A percentile compares a stretch with the other conserved stretches of the same genome.
These are phyloP conservation scores for Picathartes gymnocephalus DNA, from an alignment of 2,113 vertebrate species.

Conservation along the genomic window DNA sequence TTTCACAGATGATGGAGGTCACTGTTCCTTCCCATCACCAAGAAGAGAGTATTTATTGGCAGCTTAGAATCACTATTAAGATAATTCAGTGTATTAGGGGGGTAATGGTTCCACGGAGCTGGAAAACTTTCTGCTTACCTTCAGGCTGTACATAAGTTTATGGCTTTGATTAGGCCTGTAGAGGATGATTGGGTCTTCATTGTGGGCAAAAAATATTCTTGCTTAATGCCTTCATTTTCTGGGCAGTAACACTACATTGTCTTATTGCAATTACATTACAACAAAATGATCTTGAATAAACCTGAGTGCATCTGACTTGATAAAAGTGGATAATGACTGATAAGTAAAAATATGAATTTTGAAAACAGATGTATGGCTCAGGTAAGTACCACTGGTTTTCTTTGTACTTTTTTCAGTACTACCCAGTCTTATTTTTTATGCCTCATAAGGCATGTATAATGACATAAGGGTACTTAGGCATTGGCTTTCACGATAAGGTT, in stretches of 20 bases:
- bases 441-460: neutral
- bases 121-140: neutral
- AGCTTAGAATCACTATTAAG: neutral
- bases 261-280: neutral
- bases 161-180: neutral
- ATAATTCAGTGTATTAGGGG: neutral
- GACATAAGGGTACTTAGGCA: neutral
- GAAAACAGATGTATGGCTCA: neutral
- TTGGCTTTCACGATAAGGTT: neutral
- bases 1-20: slow-evolving; percentile 31
- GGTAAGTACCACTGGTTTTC: neutral
- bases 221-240: neutral
- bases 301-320: neutral
- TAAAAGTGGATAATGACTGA: neutral
- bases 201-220: neutral
- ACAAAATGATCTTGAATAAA: neutral
- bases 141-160: neutral
- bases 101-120: neutral
- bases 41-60: neutral
- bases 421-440: neutral
- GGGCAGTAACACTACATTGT: neutral
- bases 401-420: neutral
- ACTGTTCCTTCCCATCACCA: neutral
- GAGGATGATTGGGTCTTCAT: neutral
- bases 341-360: neutral